Evolutionary conservation across 1,140 invertebrate genomes (phyloP).

Genomic region (Paramacrobiotus metropolitanus): DNA sequence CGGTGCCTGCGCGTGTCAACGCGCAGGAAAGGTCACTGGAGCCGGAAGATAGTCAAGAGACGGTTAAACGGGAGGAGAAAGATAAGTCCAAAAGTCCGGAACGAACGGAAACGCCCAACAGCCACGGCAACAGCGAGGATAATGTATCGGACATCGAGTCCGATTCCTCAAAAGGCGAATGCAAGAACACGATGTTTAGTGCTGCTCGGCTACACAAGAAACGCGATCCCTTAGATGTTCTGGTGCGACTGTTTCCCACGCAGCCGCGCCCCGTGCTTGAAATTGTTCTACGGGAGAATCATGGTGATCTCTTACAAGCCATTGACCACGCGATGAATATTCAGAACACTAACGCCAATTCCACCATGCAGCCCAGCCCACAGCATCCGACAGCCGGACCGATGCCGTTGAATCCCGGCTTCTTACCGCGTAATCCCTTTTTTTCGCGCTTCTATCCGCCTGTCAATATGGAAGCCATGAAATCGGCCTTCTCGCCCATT

Average conservation of each 20-base stretch:
- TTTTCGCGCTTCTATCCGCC: background rate
- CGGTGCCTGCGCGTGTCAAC: too few species aligned
- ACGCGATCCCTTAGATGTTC: constrained; percentile 40
- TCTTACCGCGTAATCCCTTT: background rate
- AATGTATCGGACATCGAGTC: background rate
- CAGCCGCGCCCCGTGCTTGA: constrained; percentile 57
- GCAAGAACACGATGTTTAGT: background rate
- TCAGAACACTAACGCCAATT: constrained; percentile 22
- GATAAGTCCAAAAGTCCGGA: background rate
- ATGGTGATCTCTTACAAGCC: constrained; percentile 60
- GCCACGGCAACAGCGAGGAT: background rate
- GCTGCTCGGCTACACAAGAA: background rate
- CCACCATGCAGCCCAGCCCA: background rate
- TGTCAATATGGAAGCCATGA: background rate
- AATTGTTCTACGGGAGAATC: constrained; percentile 40
- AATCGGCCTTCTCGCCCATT: background rate
- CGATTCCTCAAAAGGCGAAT: background rate
- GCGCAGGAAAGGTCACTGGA: too few species aligned
- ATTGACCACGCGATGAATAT: constrained; percentile 62
- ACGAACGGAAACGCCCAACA: background rate
- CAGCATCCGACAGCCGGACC: background rate
- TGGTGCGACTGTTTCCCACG: constrained; percentile 55
- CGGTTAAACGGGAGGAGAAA: too few species aligned
- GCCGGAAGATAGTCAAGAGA: too few species aligned
- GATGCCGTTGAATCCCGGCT: background rate